Evolutionary conservation across 2,888 invertebrate genomes (phyloP).

Genomic region (Microctonus aethiopoides): DNA sequence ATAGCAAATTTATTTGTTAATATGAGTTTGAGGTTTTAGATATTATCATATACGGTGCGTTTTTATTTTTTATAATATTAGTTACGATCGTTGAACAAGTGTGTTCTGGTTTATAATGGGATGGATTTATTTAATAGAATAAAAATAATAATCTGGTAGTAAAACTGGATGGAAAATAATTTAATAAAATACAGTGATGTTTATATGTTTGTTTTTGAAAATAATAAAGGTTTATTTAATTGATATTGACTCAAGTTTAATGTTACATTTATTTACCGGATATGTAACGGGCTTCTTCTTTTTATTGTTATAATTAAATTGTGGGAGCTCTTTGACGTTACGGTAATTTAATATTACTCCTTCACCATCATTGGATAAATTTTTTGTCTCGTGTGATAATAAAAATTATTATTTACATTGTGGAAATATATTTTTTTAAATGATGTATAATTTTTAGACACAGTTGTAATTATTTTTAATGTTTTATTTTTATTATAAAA

Average conservation of each 20-base stretch:
- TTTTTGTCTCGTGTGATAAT: background rate
- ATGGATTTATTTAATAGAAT: background rate
- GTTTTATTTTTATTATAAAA: no score
- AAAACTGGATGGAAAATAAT: background rate
- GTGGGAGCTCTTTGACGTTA: background rate
- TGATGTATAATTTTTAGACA: background rate
- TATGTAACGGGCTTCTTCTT: background rate
- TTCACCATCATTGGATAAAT: background rate
- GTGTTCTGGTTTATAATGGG: background rate
- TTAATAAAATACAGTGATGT: background rate
- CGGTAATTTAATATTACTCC: background rate
- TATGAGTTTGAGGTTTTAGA: no score
- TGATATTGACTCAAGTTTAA: background rate
- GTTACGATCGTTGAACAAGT: background rate
- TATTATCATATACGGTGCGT: no score
- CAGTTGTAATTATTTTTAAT: no score
- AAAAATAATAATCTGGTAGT: background rate
- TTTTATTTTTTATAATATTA: no score
- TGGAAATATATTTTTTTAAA: background rate
- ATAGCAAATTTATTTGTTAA: no score
- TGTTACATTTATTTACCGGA: background rate
- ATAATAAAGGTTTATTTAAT: background rate
- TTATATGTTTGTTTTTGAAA: background rate
- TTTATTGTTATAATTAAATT: background rate
- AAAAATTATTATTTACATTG: background rate